Base-by-base conservation (phyloP, 2,888 invertebrate species). In the Dinocampus coccinellae region DNA sequence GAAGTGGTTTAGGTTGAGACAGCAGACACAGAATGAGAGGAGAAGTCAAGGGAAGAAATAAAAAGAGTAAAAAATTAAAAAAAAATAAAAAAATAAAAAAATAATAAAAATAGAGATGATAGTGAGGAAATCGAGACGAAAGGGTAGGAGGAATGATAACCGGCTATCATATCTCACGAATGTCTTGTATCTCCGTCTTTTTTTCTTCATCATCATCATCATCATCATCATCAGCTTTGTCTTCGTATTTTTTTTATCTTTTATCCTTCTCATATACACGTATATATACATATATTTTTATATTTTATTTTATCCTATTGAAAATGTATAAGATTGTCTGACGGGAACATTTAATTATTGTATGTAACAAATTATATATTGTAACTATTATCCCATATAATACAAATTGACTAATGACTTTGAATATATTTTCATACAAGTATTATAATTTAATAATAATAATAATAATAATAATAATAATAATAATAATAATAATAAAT, bases 121-220 rank as follows among this genome's bases (percentile, higher is more conserved):
- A 16, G 66, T 58, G 73, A 24, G 75, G 65, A 39, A 75, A 73
- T 71, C 70, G 76, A 72, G 75, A 74, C 68, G 75, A 75, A 74
- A 75, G 66, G 70, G 79, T 70, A 79, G 76, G 79, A 64, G 62
- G 76, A 77, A 81, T 83, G 84, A 84, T 84, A 84, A 83, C 84
- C 80, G 80, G 80, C 83, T 84, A 84, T 84, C 84, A 80, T 83
- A 84, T 84, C 83, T 83, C 83, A 83, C 82, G 79, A 80, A 80
- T 80, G 80, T 76, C 65, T 68, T 68, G 58, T 72, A 71, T 69
- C 75, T 42, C 57, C 60, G 67, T 47, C 57, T 67, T 42, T 62
- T 69, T 52, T n/a, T 52, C 33, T 22, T 52, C 53, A 11, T 20
- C 11, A 52, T 26, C 42, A 63, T 57, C 58, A 42, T 72, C 58